Base-by-base conservation (phyloP, 2,888 invertebrate species). In the Electrophaes corylata region DNA sequence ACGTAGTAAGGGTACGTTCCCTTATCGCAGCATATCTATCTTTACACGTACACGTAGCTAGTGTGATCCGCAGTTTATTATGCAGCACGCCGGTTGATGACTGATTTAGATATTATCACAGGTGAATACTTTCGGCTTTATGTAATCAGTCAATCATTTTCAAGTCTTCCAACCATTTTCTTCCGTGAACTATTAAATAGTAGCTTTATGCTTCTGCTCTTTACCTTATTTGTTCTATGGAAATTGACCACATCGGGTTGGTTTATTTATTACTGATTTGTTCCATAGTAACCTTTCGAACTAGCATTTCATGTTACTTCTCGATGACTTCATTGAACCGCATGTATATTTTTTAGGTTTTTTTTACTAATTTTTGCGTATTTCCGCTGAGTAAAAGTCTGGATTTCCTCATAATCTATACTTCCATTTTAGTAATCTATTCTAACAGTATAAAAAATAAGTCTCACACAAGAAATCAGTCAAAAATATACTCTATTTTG, bases 71-170 rank as follows among this genome's bases (percentile, higher is more conserved):
- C 16, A 46, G n/a, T 12, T 14, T 35, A 35, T 35, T 48, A 37
- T 37, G 55, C 55, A 49, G 56, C 39, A 4, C 31, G 37, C 44
- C 55, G 41, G 49, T 29, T 49, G 14, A 37, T 18, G 20, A 46
- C 33, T 35, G 46, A 11, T n/a, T 12, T 19, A 46, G n/a, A n/a
- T 33, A 6, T 33, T 19, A 14, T 20, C 12, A 16, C 10, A 37
- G 16, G 37, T 16, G 26, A 29, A 29, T 37, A 8, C 16, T 16
- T 37, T 37, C 16, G 8, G 6, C 2, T 37, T 16, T 6, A 37
- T 16, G 37, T 16, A 3, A 16, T 37, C 35, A 35, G 12, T 26
- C 10, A 29, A 8, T 16, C 8, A 37, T 8, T 37, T 35, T 35
- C 3, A 12, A 12, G 12, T 35, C 14, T 16, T n/a, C 6, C 26